Conservation (phyloP, 1,140 invertebrate genomes). For the Elymnias hypermnestra region DNA sequence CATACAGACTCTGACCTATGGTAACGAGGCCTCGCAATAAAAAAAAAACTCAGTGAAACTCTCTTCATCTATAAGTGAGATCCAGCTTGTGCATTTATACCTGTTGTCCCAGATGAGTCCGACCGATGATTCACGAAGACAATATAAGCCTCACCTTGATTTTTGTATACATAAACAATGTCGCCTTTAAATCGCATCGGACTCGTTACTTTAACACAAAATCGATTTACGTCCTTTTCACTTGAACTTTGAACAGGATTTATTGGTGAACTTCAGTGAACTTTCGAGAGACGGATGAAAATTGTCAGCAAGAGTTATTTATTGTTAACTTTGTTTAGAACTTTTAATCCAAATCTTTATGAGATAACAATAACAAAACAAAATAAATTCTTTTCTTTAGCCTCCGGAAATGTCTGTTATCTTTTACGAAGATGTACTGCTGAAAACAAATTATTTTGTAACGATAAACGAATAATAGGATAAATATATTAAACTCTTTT, state of each 20-base stretch:
- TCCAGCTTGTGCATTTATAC: no score
- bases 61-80: no score
- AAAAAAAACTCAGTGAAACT: no score
- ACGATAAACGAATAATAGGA: neutral
- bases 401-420: no score
- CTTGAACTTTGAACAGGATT: conserved; percentile 48
- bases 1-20: no score
- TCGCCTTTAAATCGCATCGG: conserved; percentile 10
- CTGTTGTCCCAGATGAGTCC: no score
- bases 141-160: neutral
- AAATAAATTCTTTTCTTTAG: neutral
- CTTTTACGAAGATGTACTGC: no score
- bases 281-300: conserved; percentile 39
- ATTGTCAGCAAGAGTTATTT: conserved; percentile 50
- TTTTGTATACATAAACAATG: neutral
- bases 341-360: neutral
- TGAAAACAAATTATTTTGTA: no score
- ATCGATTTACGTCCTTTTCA: conserved; percentile 38
- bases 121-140: no score
- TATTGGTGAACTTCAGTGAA: conserved; percentile 48
- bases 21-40: no score
- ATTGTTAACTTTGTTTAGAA: conserved; percentile 21
- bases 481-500: neutral
- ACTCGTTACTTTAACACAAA: conserved; percentile 2
- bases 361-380: neutral